phyloP scores from a whole-genome alignment of 37 sponge, comb jelly and placozoan genomes.

The Axinella damicornis region DNA sequence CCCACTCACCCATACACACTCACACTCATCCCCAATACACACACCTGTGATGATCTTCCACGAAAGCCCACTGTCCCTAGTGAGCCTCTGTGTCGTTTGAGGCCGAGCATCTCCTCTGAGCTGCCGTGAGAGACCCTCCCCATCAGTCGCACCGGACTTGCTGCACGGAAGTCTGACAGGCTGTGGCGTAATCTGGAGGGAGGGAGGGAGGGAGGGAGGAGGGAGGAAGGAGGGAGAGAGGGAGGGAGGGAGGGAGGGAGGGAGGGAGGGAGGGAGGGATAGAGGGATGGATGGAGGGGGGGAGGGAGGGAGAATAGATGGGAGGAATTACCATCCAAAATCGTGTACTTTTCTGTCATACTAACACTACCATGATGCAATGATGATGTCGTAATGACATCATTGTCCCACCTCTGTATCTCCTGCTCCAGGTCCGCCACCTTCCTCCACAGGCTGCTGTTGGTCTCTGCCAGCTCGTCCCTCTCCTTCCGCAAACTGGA shows the following conservation, averaged over 20 bases:
- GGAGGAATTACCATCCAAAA: not conserved
- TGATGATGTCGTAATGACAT: not conserved
- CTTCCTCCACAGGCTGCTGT: slow-evolving; percentile 12
- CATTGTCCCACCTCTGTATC: not conserved
- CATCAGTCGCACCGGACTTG: slow-evolving; percentile 15
- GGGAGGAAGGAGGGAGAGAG: no score
- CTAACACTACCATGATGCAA: not conserved
- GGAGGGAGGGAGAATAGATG: no score
- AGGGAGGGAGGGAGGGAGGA: no score
- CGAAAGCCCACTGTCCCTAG: not conserved
- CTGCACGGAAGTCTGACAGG: not conserved
- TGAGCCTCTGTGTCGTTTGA: slow-evolving; percentile 5
- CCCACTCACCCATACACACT: no score
- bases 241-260: no score
- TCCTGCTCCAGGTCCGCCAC: not conserved
- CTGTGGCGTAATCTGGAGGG: not conserved
- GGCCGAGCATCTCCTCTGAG: slow-evolving; percentile 24
- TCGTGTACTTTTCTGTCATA: slow-evolving; percentile 3
- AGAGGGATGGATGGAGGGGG: no score
- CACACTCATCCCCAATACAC: not conserved
- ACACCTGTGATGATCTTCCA: slow-evolving; percentile 9
- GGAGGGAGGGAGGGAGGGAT: no score
- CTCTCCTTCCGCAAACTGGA: slow-evolving; percentile 19
- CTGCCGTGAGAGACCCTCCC: slow-evolving; percentile 11
- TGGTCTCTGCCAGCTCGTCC: slow-evolving; percentile 32